Evolutionary conservation across 1,140 invertebrate species (phyloP), one percentile per base, ranked within the genome.

Genomic region (Drosophila prosaltans): DNA sequence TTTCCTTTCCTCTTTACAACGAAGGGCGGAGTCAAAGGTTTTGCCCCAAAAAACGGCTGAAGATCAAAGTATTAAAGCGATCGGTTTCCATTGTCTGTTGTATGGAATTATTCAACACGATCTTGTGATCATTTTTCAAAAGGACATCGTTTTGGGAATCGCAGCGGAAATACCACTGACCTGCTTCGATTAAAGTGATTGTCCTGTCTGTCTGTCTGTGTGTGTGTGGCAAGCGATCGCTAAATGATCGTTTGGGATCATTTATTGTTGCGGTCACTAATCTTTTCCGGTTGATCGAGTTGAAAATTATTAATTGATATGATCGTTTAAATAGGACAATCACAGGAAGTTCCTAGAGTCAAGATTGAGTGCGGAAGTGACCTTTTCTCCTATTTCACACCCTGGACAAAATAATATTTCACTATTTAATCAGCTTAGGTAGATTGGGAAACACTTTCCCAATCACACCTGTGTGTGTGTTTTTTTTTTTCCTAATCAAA

Each of bases 41-140:
- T n/a, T 16, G n/a, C 45, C 70, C 16, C 16, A 16, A 16, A 16
- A 55, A 26, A 11, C 51, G 39, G 70, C 62, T 58, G 21, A 45
- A 57, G 69, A 79, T 84, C 77, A 82, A 74, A 82, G 74, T 45
- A 26, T 59, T 16, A 40, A 51, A 48, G n/a, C 8, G 6, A 3
- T 51, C 24, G 16, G 26, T 21, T 30, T 30, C 24, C 36, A 39
- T 28, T 3, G 59, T 65, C n/a, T 41, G 30, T 54, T 39, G 10
- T 48, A 9, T 2, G 39, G 67, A 70, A 90, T 78, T 77, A 79
- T 76, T 90, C 80, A 91, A 91, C 89, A 75, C 74, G 69, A 75
- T 91, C 73, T 65, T 78, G 82, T 85, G 81, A 67, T 82, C 88
- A 74, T 91, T 91, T 91, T 80, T 91, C 78, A 91, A 36, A 36